These are phyloP conservation scores for Buathra laborator DNA, from an alignment of 2,888 invertebrate species.

Conservation along the genomic window DNA sequence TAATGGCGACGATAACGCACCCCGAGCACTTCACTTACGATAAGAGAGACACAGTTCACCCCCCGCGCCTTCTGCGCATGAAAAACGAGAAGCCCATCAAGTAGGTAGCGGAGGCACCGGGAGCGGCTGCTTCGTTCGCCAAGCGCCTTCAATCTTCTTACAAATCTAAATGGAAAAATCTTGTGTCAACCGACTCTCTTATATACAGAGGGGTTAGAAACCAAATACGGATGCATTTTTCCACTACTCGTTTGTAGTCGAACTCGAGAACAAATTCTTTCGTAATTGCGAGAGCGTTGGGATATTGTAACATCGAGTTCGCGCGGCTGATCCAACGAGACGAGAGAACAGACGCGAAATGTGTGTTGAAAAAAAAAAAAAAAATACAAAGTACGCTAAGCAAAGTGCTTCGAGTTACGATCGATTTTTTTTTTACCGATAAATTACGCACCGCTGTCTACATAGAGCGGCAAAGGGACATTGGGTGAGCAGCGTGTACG, in stretches of 20 bases:
- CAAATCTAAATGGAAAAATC: constrained; percentile 11
- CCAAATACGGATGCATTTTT: background rate
- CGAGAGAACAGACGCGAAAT: background rate
- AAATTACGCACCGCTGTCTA: constrained; percentile 37
- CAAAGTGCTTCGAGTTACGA: constrained; percentile 18
- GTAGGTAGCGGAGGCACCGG: constrained; percentile 10
- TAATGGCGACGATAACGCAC: constrained; percentile 64
- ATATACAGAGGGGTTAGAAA: too few relatives aligned
- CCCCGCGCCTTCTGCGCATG: constrained; percentile 41
- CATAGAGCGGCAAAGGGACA: constrained; percentile 34
- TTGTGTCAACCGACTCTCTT: background rate
- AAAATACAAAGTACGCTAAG: constrained; percentile 21
- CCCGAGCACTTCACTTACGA: constrained; percentile 48
- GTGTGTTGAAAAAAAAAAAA: constrained; percentile 8
- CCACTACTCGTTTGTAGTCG: background rate
- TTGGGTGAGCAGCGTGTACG: background rate
- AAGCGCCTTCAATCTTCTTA: constrained; percentile 8
- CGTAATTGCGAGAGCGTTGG: too few relatives aligned
- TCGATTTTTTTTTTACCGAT: constrained; percentile 29
- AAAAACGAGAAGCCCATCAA: constrained; percentile 43
- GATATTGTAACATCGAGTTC: too few relatives aligned
- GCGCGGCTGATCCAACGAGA: constrained; percentile 17
- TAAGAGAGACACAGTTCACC: constrained; percentile 28
- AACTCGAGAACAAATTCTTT: too few relatives aligned
- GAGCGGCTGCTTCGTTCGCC: background rate